Base-by-base conservation (phyloP, 2,888 invertebrate genomes). In the Phania funesta region DNA sequence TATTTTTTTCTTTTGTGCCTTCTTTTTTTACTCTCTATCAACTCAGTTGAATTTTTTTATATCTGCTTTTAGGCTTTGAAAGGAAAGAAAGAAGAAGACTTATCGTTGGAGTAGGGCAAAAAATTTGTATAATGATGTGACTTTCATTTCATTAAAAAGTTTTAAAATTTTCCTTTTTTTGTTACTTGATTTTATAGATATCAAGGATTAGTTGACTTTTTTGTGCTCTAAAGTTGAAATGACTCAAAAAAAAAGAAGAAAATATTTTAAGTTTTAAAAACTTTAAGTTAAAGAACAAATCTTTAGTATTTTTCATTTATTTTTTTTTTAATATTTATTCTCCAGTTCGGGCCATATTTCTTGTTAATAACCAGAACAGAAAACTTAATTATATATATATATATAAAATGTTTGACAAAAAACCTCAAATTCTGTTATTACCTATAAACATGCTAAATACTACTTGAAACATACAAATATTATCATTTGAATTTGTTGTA, bases 81-180 rank as follows among this genome's bases (percentile, higher is more conserved):
- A 70, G 56, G 9, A 48, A 24, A 11, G 24, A 50, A 58, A 60
- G 20, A 29, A 73, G 50, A 22, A 56, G 68, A 29, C 35, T 26
- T 60, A 24, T 1, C 18, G 16, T 9, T 20, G 24, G 11, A 32
- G 70, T 48, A n/a, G 4, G 9, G 2, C 54, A 38, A 56, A 73
- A 56, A 56, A 60, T 24, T 13, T 35, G 52, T 64, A 78, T 82
- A 82, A 82, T 82, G 82, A 82, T 82, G 82, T 82, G 82, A 79
- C 82, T 78, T 82, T 75, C 52, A 70, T 82, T 82, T 82, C 70
- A 82, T 82, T 82, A 82, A 79, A 82, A 82, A 82, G 65, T 82
- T 82, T 75, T 62, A 56, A 54, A 52, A 73, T 64, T 82, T 64
- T 68, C 50, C 22, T 22, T 62, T 65, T 35, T 18, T 67, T 41